Evolutionary conservation across 2,888 invertebrate species (phyloP), one percentile per base, ranked within the genome.

Genomic region (Harpalus rufipes): DNA sequence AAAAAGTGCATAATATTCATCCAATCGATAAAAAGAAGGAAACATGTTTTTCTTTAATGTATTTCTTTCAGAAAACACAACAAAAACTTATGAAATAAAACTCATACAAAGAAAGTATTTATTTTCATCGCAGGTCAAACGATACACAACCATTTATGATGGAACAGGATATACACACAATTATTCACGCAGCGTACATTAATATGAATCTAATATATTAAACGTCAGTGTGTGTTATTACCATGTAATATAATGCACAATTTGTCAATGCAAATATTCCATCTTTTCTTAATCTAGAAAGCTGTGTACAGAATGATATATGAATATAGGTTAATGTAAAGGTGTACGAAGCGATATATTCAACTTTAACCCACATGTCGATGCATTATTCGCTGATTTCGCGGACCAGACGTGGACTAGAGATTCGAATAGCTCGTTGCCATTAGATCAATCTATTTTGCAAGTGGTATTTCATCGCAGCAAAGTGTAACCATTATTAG

Each of bases 241-340:
- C n/a, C 44, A 74, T 44, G 44, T 74, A 74, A 74, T 74, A 74
- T 41, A 74, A 16, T 44, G 7, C 5, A 8, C 72, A 74, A 74
- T 74, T 74, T 44, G 44, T 74, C 72, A 44, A 74, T 44, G 41
- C 72, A 44, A 44, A 74, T 74, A 41, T 74, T 14, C 14, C 72
- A 44, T 74, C 72, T 41, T 74, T 72, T 74, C 44, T 18, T 74
- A 41, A 44, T 74, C 44, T 74, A 74, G 72, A 74, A 74, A 74
- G 68, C 44, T 8, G 72, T 21, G 18, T 18, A 44, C 16, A 41
- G 74, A 41, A 83, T 74, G 76, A 83, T 59, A 76, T 76, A 76
- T 83, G 63, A 83, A 83, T 83, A 83, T 83, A 76, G 83, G 83
- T 83, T 83, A 83, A 83, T 83, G 83, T 59, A 61, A 58, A 61